phyloP scores from a whole-genome alignment of 2,888 invertebrate genomes.

The Conistra vaccinii region DNA sequence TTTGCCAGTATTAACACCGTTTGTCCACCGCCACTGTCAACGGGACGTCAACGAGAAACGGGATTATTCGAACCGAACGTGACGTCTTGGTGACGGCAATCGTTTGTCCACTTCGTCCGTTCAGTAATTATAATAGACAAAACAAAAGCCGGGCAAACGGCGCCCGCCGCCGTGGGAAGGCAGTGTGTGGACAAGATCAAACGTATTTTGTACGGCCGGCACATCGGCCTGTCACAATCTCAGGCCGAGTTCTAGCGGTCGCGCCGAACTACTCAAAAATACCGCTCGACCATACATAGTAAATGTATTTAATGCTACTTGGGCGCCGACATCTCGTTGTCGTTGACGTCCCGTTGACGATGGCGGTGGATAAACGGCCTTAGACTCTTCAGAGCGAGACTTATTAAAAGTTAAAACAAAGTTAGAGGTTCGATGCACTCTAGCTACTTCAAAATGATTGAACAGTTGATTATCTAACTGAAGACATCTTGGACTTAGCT shows the following conservation, averaged over 20 bases:
- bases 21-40: not conserved
- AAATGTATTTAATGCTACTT: not conserved
- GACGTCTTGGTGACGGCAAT: not conserved
- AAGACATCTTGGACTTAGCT: constrained; percentile 38
- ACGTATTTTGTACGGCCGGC: too few species aligned
- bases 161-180: too few species aligned
- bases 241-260: too few species aligned
- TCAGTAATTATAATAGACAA: not conserved
- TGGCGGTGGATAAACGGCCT: not conserved
- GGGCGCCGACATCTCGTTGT: not conserved
- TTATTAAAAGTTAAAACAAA: constrained; percentile 37
- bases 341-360: not conserved
- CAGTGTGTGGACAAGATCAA: too few species aligned
- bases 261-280: too few species aligned
- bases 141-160: too few species aligned
- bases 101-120: not conserved
- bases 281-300: too few species aligned
- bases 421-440: constrained; percentile 58
- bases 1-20: not conserved
- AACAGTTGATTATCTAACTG: constrained; percentile 56
- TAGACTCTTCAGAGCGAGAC: constrained; percentile 29
- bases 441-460: constrained; percentile 37
- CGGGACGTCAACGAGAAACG: not conserved
- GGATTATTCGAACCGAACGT: not conserved
- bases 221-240: too few species aligned